phyloP scores from a whole-genome alignment of 2,888 invertebrate genomes.

The Xestia rhomboidea region DNA sequence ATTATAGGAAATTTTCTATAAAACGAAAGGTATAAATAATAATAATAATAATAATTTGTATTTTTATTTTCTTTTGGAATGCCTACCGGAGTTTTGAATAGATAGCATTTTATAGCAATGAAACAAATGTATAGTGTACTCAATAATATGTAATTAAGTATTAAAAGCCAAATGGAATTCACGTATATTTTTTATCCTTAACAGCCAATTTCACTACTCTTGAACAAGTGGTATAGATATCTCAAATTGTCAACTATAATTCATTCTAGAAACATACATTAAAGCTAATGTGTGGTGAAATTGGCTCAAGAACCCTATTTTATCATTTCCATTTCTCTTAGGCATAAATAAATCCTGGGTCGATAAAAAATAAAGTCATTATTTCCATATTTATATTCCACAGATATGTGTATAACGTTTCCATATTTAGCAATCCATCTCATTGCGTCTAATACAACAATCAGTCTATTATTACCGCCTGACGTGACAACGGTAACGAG shows the following conservation, averaged over 20 bases:
- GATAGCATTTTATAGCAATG: slow-evolving; percentile 91
- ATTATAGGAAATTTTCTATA: slow-evolving; percentile 90
- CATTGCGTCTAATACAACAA: slow-evolving; percentile 67
- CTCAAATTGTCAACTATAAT: slow-evolving; percentile 42
- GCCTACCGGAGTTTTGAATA: slow-evolving; percentile 90
- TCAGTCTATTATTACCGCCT: slow-evolving; percentile 70
- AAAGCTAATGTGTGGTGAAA: slow-evolving; percentile 38
- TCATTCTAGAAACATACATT: slow-evolving; percentile 38
- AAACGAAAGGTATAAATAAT: slow-evolving; percentile 85
- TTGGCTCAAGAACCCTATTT: slow-evolving; percentile 48
- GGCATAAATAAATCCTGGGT: slow-evolving; percentile 44
- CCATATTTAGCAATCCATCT: slow-evolving; percentile 72
- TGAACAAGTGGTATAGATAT: slow-evolving; percentile 38
- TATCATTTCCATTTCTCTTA: slow-evolving; percentile 31
- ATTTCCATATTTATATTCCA: slow-evolving; percentile 80
- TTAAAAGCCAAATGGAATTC: slow-evolving; percentile 89
- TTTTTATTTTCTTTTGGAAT: slow-evolving; percentile 87
- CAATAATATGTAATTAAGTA: slow-evolving; percentile 90
- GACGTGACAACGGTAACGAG: slow-evolving; percentile 52
- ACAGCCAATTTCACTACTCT: slow-evolving; percentile 52
- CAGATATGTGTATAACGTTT: slow-evolving; percentile 78
- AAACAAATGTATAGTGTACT: slow-evolving; percentile 90
- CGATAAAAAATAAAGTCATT: slow-evolving; percentile 67
- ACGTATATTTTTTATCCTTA: slow-evolving; percentile 75
- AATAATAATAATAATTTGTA: slow-evolving; percentile 83